These are phyloP conservation scores for Aradus depressus DNA, from an alignment of 2,888 invertebrate species.

Conservation along the genomic window DNA sequence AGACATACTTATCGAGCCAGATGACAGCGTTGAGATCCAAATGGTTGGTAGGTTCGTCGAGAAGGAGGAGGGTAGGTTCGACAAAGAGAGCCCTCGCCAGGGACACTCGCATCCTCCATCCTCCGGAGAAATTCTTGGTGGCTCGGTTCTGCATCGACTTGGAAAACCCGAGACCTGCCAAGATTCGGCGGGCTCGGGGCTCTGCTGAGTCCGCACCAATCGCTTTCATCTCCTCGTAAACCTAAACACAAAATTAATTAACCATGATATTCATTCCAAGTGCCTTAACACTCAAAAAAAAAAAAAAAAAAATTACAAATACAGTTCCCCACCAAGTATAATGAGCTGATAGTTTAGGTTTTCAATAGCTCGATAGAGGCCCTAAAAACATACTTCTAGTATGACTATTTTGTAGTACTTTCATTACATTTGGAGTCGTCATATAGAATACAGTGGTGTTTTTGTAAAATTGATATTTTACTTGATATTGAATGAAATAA, in stretches of 20 bases:
- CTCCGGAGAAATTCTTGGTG: slow-evolving; percentile 53
- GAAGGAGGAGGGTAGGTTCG: slow-evolving; percentile 51
- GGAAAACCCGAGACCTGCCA: slow-evolving; percentile 93
- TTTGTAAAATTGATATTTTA: too few relatives aligned
- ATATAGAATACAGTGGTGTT: too few relatives aligned
- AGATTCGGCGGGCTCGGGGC: slow-evolving; percentile 85
- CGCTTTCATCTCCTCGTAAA: slow-evolving; percentile 88
- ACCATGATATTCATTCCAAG: too few relatives aligned
- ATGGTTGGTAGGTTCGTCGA: slow-evolving; percentile 59
- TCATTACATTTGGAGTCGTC: too few relatives aligned
- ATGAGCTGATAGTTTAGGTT: too few relatives aligned
- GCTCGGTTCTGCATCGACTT: slow-evolving; percentile 62
- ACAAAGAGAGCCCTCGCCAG: slow-evolving; percentile 52
- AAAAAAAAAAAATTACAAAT: too few relatives aligned
- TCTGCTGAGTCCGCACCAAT: slow-evolving; percentile 98
- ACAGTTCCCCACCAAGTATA: too few relatives aligned
- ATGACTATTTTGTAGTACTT: too few relatives aligned
- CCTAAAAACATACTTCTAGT: too few relatives aligned
- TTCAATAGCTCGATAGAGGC: too few relatives aligned
- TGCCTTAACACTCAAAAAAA: too few relatives aligned
- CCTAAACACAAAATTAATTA: slow-evolving; percentile 43
- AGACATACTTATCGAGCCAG: slow-evolving; percentile 94
- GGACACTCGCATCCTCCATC: slow-evolving; percentile 60
- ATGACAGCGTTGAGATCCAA: slow-evolving; percentile 86
- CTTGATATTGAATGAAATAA: too few relatives aligned